A percentile compares a stretch with the other conserved stretches of the same genome.
Evolutionary conservation across 2,113 vertebrate species (phyloP).

Genomic region (Notarius lentiginosus): DNA sequence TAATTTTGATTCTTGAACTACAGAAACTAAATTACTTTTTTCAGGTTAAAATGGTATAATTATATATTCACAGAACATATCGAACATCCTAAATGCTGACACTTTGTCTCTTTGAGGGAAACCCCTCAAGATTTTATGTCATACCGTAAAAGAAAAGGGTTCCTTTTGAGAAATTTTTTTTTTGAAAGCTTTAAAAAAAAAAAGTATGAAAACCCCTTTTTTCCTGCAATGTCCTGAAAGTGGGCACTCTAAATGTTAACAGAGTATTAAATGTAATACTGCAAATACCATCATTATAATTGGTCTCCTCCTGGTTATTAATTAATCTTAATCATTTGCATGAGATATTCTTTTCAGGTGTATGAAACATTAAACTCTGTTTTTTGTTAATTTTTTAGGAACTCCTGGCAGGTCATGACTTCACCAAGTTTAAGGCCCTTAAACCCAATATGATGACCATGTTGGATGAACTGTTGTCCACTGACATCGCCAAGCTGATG

Average conservation of each 20-base stretch:
- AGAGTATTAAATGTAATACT: not conserved
- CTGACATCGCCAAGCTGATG: constrained; percentile 87
- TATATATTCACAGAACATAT: not conserved
- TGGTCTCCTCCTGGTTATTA: not conserved
- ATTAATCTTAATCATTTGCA: not conserved
- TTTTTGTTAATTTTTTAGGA: constrained; percentile 68
- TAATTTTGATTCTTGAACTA: not conserved
- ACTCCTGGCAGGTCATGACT: constrained; percentile 84
- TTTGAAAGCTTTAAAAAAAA: not conserved
- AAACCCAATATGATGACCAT: constrained; percentile 83
- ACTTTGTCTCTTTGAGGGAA: not conserved
- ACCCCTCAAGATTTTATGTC: not conserved
- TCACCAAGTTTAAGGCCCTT: constrained; percentile 85
- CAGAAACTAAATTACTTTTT: not conserved
- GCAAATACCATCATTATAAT: not conserved
- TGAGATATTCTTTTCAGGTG: not conserved
- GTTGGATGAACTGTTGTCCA: constrained; percentile 81
- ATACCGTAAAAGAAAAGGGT: not conserved
- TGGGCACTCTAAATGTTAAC: not conserved
- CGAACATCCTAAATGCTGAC: not conserved
- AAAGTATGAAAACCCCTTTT: not conserved
- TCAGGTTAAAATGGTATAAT: not conserved
- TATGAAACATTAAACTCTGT: not conserved
- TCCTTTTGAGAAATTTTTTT: not conserved
- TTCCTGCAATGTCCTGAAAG: not conserved